These are phyloP conservation scores for Oreochromis niloticus DNA, from an alignment of 2,113 vertebrate genomes.

Conservation along the genomic window DNA sequence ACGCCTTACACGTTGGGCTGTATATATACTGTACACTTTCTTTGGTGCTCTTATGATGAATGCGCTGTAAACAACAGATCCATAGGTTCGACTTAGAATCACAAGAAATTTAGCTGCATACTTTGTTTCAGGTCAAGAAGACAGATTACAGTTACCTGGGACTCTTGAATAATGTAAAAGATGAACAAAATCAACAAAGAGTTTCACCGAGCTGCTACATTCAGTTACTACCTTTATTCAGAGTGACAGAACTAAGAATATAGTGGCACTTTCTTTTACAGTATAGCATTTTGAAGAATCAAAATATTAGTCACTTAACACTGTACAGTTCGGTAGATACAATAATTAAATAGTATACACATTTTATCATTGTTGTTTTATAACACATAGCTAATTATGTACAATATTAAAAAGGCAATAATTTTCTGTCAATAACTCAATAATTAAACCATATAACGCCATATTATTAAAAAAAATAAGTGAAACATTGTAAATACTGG, in stretches of 20 bases:
- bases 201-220: not conserved
- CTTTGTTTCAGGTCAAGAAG: conserved; percentile 23
- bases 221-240: not conserved
- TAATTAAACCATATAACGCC: not conserved
- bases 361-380: not conserved
- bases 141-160: conserved; percentile 5
- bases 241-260: not conserved
- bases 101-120: conserved; percentile 25
- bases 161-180: not conserved
- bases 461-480: not conserved
- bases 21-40: conserved; percentile 56
- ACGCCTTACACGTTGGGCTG: conserved; percentile 57
- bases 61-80: conserved; percentile 53
- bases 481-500: not conserved
- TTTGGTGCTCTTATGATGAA: conserved; percentile 66
- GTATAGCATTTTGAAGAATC: not conserved
- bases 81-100: conserved; percentile 36
- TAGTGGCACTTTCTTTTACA: conserved; percentile 15
- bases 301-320: not conserved
- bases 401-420: not conserved
- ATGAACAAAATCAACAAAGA: not conserved
- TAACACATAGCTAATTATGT: not conserved
- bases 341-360: not conserved
- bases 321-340: not conserved
- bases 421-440: not conserved